Conservation (phyloP, 2,113 vertebrate species). For the Oenanthe melanoleuca region DNA sequence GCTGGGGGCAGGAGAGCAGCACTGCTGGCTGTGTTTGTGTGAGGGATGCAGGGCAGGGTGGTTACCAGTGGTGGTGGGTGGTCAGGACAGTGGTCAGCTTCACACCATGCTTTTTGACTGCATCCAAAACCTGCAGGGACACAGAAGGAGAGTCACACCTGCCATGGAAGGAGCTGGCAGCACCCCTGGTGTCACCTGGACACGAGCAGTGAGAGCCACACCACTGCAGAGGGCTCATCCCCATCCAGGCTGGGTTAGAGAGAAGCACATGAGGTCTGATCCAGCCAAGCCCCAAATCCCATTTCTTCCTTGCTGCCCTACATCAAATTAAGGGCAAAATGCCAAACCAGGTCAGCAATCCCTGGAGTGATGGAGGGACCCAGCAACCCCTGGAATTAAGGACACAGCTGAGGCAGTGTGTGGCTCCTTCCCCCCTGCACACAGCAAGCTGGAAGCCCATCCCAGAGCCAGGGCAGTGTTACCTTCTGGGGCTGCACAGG, state of each 20-base stretch:
- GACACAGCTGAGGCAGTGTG: no score
- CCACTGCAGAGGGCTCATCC: neutral
- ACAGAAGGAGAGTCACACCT: neutral
- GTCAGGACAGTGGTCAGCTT: conserved; percentile 92
- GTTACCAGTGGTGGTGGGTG: conserved; percentile 97
- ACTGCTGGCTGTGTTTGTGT: neutral
- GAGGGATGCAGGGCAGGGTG: neutral
- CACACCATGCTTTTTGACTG: conserved; percentile 85
- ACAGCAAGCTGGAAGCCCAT: neutral
- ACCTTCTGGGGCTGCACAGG: conserved; percentile 95
- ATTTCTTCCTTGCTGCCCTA: neutral
- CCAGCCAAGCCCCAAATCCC: neutral
- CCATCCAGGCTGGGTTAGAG: no score
- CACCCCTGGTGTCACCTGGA: neutral
- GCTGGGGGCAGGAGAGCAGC: neutral
- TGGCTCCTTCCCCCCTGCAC: neutral
- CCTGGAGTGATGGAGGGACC: neutral
- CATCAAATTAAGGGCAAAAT: neutral
- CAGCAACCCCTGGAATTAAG: no score
- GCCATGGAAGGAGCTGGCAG: accelerated
- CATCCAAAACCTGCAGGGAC: conserved; percentile 87
- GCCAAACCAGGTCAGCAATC: neutral
- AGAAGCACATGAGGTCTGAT: neutral
- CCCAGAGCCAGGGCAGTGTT: neutral
- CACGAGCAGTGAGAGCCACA: neutral